Percentiles rank a stretch among this genome's conserved stretches.
phyloP scores from a whole-genome alignment of 2,113 vertebrate genomes.

The Amia ocellicauda region DNA sequence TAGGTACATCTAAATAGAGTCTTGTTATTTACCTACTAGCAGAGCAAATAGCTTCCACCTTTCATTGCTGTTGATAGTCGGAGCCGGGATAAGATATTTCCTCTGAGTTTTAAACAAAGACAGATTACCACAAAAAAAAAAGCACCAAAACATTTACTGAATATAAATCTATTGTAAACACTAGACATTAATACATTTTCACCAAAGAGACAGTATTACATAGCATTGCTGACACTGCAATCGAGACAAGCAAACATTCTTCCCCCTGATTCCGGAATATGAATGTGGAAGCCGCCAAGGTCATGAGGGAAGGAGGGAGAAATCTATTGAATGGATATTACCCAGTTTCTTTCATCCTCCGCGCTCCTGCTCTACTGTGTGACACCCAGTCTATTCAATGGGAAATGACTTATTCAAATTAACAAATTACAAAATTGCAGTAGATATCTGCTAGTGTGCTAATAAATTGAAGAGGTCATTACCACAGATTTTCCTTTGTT shows the following conservation, averaged over 20 bases:
- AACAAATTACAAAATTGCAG: background rate
- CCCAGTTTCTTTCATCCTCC: background rate
- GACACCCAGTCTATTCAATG: background rate
- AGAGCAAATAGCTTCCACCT: background rate
- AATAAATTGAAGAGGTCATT: background rate
- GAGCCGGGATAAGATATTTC: background rate
- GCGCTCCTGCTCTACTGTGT: background rate
- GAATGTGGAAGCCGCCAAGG: background rate
- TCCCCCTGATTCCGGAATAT: background rate
- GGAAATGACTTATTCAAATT: conserved; percentile 2
- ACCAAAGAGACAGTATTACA: background rate
- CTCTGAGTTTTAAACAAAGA: background rate
- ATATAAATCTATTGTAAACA: conserved; percentile 3
- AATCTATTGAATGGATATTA: background rate
- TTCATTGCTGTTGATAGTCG: conserved; percentile 1
- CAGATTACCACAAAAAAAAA: background rate
- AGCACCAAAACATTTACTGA: conserved; percentile 2
- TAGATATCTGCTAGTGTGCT: background rate
- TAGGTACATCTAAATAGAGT: background rate
- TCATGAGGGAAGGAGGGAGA: background rate
- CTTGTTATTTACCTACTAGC: background rate
- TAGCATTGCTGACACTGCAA: background rate
- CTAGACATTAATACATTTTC: conserved; percentile 4
- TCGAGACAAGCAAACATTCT: background rate
- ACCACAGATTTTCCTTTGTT: background rate